These are phyloP conservation scores for Crocuta crocuta DNA, from an alignment of 2,113 vertebrate genomes.

Conservation along the genomic window DNA sequence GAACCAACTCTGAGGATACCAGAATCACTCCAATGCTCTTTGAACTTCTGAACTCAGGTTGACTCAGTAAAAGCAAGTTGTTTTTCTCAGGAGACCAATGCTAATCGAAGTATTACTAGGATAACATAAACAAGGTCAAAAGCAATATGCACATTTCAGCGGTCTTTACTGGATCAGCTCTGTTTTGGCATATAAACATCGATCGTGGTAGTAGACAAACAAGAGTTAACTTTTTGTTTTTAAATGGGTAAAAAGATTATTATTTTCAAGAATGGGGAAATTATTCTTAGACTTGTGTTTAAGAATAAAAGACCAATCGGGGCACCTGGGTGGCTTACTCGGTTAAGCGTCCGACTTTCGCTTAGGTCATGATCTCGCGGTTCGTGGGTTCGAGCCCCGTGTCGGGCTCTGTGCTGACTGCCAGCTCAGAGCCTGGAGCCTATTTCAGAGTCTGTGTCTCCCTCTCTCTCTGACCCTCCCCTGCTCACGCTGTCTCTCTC, in stretches of 20 bases:
- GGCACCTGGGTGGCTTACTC: too few relatives aligned
- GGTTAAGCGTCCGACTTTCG: too few relatives aligned
- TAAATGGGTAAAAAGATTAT: neutral
- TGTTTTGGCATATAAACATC: neutral
- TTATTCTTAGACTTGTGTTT: neutral
- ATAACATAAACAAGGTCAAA: neutral
- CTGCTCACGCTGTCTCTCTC: too few relatives aligned
- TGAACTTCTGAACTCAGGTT: neutral
- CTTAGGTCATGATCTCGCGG: too few relatives aligned
- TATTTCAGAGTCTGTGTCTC: too few relatives aligned
- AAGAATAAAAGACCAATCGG: neutral
- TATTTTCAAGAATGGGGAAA: neutral
- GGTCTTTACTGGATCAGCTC: neutral
- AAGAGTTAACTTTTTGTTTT: neutral
- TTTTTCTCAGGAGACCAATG: neutral
- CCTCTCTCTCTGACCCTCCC: too few relatives aligned
- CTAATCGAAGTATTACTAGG: neutral
- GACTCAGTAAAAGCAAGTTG: neutral
- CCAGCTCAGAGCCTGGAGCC: too few relatives aligned
- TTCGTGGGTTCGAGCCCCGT: too few relatives aligned
- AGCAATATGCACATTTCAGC: neutral
- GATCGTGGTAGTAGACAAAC: neutral
- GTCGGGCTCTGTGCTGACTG: too few relatives aligned
- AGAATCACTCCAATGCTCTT: neutral
- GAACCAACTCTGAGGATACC: neutral